Base-by-base conservation (phyloP, 1,140 invertebrate species). In the Bombus confusus region DNA sequence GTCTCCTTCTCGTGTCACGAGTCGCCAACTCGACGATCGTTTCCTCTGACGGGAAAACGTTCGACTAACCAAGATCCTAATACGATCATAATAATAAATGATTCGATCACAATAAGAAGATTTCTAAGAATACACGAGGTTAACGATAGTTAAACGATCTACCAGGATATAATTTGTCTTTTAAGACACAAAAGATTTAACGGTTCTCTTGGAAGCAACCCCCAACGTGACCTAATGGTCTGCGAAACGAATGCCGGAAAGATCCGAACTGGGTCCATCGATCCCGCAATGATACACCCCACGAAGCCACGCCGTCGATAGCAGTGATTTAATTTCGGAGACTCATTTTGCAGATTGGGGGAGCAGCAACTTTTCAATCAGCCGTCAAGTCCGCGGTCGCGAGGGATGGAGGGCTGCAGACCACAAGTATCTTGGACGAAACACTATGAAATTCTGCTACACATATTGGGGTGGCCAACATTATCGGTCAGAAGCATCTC, bases 321-420 rank as follows among this genome's bases (percentile, higher is more conserved):
- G 86, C 86, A 72, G 90, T 93, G 93, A 94, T 94, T 94, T 91
- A 89, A 93, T 93, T 93, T 87, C 86, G 83, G 79, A 71, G 92
- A 91, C 90, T 92, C 92, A 92, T 94, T 92, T 92, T 92, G 87
- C 87, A 90, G 92, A 93, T 94, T 93, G 93, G 92, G 91, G 91
- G 89, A 90, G 92, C 89, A 88, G 92, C 93, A 93, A 94, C 93
- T 94, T 94, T 94, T 93, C 93, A 93, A 94, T 94, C 94, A 94
- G 89, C 91, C 90, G 87, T 90, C 89, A 87, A 88, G 86, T 89
- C 82, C 62, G 87, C 83, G 83, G 86, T 85, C 87, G 80, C 39
- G 72, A 85, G 62, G 84, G 85, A 82, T 83, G 87, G 64, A 87
- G n/a, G 80, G 34, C 41, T 69, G 74, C 79, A 47, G 85, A 69